phyloP scores from a whole-genome alignment of 2,797 vertebrate species.

The Sebastolobus alascanus region DNA sequence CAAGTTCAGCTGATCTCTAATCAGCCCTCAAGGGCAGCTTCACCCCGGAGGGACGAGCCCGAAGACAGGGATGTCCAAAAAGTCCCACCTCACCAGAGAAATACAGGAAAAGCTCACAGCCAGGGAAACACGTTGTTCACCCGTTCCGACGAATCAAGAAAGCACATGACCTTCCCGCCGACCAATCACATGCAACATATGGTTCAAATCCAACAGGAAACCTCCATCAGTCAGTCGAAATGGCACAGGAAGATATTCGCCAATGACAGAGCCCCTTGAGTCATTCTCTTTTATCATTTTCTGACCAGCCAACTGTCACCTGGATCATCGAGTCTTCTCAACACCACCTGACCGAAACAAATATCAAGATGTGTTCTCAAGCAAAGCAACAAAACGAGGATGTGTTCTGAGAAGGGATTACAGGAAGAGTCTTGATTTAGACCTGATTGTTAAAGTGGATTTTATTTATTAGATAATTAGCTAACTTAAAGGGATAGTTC shows the following conservation, averaged over 20 bases:
- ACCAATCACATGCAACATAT: conserved; percentile 35
- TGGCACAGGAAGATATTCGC: conserved; percentile 1
- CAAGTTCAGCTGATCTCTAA: conserved; percentile 37
- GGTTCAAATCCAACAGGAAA: conserved; percentile 38
- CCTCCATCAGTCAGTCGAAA: conserved; percentile 20
- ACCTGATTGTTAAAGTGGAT: conserved; percentile 28
- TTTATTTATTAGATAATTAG: conserved; percentile 10
- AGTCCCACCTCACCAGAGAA: conserved; percentile 41
- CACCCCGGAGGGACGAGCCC: conserved; percentile 10
- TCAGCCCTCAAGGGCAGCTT: conserved; percentile 40
- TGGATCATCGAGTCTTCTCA: conserved; percentile 32
- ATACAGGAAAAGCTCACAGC: conserved; percentile 43
- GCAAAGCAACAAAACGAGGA: conserved; percentile 11
- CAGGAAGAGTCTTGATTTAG: neutral
- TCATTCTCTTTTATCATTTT: conserved; percentile 33
- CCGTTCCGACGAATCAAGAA: conserved; percentile 41
- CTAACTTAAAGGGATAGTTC: neutral
- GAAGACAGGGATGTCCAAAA: conserved; percentile 23
- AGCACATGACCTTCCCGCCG: conserved; percentile 64
- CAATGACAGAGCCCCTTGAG: conserved; percentile 20
- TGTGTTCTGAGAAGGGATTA: neutral
- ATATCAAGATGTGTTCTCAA: conserved; percentile 5
- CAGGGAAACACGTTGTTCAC: conserved; percentile 20
- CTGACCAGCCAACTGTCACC: conserved; percentile 22
- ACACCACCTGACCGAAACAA: conserved; percentile 27